Percentiles rank a stretch among this genome's conserved stretches.
Conservation (phyloP, 2,797 vertebrate species). For the Cygnus olor region DNA sequence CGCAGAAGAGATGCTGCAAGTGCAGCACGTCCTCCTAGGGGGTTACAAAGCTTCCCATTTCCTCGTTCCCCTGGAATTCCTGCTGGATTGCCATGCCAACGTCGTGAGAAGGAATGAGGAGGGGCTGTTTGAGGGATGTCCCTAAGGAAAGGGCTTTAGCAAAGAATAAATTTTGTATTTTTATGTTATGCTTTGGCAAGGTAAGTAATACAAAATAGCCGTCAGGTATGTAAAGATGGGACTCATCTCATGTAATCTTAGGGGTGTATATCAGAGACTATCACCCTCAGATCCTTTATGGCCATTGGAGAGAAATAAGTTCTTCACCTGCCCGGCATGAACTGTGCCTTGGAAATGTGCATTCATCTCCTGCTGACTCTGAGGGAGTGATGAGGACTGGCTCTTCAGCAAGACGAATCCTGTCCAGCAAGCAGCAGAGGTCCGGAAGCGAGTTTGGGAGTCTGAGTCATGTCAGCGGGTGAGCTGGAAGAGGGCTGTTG, state of each 20-base stretch:
- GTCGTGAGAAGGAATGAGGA: neutral
- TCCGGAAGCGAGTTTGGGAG: neutral
- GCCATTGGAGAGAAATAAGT: neutral
- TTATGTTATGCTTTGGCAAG: neutral
- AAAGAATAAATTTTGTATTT: neutral
- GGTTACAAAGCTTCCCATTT: neutral
- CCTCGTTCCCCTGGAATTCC: neutral
- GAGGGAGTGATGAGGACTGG: neutral
- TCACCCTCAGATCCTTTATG: neutral
- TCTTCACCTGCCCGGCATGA: neutral
- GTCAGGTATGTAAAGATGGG: neutral
- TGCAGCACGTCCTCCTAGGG: neutral
- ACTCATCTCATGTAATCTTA: accelerated
- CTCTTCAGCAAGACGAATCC: accelerated
- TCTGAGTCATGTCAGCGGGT: neutral
- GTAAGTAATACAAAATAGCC: neutral
- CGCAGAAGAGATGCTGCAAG: neutral
- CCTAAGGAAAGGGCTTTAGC: neutral
- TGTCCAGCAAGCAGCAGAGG: neutral
- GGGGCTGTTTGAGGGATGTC: neutral
- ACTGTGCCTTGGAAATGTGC: neutral
- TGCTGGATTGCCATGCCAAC: neutral
- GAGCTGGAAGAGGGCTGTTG: neutral
- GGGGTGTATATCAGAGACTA: neutral
- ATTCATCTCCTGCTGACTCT: neutral